These are phyloP conservation scores for Belonocnema kinseyi DNA, from an alignment of 1,140 invertebrate species.

Conservation along the genomic window DNA sequence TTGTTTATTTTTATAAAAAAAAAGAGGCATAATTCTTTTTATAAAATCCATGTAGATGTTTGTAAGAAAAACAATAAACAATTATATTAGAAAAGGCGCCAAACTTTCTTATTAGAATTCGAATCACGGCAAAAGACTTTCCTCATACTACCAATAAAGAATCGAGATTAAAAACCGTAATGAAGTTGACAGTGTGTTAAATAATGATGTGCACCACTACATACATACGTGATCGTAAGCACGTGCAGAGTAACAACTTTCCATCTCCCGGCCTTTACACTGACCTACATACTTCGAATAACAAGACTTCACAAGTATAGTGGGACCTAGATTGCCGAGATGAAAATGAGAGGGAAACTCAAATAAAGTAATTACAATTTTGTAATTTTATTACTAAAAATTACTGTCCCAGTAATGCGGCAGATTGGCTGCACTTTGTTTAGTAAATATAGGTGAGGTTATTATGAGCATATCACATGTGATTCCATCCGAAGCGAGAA, in stretches of 20 bases:
- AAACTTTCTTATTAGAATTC: not conserved
- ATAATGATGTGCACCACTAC: conserved; percentile 26
- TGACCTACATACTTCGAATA: conserved; percentile 69
- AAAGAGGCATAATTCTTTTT: too few relatives aligned
- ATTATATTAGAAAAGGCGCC: too few relatives aligned
- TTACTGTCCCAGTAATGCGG: too few relatives aligned
- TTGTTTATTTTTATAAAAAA: too few relatives aligned
- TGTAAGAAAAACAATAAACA: too few relatives aligned
- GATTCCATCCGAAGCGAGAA: too few relatives aligned
- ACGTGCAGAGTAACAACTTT: conserved; percentile 58
- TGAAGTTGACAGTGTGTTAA: conserved; percentile 27
- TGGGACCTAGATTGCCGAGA: not conserved
- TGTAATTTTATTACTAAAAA: too few relatives aligned
- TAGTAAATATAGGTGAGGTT: too few relatives aligned
- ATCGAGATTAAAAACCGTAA: conserved; percentile 18
- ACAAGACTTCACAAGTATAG: conserved; percentile 36
- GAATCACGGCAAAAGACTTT: not conserved
- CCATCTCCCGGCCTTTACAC: conserved; percentile 71
- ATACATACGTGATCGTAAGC: conserved; percentile 42
- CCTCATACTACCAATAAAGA: not conserved
- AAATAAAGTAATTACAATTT: not conserved
- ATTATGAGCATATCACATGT: too few relatives aligned
- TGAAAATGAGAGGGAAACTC: conserved; percentile 22
- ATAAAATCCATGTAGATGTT: too few relatives aligned
- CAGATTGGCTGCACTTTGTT: too few relatives aligned